Conservation (phyloP, 2,797 vertebrate genomes). For the Notolabrus celidotus region DNA sequence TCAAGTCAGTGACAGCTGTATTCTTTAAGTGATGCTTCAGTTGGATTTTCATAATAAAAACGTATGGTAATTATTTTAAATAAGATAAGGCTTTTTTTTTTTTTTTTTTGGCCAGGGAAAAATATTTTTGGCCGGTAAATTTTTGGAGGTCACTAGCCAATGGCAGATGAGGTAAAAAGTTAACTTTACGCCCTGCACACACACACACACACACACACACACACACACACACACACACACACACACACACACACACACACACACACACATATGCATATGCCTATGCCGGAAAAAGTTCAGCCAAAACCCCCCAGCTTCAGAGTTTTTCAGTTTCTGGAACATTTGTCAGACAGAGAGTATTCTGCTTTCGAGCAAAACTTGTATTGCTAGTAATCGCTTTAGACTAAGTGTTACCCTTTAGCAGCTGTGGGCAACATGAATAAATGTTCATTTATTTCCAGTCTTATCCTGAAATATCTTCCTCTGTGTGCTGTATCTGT, state of each 20-base stretch:
- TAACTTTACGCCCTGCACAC: no score
- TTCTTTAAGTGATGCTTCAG: no score
- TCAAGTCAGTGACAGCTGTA: no score
- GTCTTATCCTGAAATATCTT: conserved; percentile 34
- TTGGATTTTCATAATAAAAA: no score
- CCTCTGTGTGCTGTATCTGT: conserved; percentile 16
- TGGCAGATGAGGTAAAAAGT: no score
- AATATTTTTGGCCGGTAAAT: no score
- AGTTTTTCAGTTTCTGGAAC: conserved; percentile 28
- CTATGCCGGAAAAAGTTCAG: conserved; percentile 18
- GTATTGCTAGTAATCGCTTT: conserved; percentile 16
- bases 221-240: conserved; percentile 10
- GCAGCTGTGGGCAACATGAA: conserved; percentile 22
- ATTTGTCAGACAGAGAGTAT: conserved; percentile 14
- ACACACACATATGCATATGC: no score
- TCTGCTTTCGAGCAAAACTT: conserved; percentile 42
- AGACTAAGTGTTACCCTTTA: conserved; percentile 21
- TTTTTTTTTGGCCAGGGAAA: no score
- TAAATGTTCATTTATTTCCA: conserved; percentile 48
- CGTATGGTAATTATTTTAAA: no score
- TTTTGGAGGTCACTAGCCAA: no score
- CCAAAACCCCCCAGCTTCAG: conserved; percentile 1
- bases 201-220: conserved; percentile 15
- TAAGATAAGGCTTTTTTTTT: no score
- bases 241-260: background rate